phyloP scores from a whole-genome alignment of 2,888 invertebrate species.

The Phlogophora meticulosa region DNA sequence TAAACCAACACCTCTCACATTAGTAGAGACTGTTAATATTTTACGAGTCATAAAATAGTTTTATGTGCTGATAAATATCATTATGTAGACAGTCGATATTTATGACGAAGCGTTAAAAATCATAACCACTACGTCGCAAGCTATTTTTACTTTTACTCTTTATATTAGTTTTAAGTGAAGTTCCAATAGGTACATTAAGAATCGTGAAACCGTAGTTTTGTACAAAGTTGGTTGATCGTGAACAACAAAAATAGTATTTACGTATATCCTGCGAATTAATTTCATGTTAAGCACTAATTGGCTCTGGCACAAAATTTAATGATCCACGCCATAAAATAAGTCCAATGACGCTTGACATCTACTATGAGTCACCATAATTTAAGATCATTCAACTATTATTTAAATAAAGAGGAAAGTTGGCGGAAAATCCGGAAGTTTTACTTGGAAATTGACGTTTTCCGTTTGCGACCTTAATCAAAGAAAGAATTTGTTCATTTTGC shows the following conservation, averaged over 20 bases:
- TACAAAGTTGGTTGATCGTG: conserved; percentile 7
- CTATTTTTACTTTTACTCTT: conserved; percentile 3
- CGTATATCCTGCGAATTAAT: conserved; percentile 12
- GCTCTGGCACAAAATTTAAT: conserved; percentile 37
- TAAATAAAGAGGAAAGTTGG: conserved; percentile 41
- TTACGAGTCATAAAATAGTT: conserved; percentile 41
- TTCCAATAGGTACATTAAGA: background rate
- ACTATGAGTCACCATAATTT: conserved; percentile 8
- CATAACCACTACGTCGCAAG: background rate
- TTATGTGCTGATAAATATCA: conserved; percentile 42
- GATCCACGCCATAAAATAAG: conserved; percentile 19
- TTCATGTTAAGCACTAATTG: conserved; percentile 26
- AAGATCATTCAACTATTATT: conserved; percentile 52
- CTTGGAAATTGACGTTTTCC: conserved; percentile 37
- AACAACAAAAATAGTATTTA: conserved; percentile 33
- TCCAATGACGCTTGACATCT: conserved; percentile 17
- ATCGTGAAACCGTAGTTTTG: background rate
- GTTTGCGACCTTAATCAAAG: conserved; percentile 32
- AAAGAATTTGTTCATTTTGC: conserved; percentile 26
- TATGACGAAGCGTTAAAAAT: conserved; percentile 28
- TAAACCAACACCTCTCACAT: conserved; percentile 22
- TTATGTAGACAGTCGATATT: conserved; percentile 34
- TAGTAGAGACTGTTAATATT: conserved; percentile 25
- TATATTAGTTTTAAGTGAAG: background rate
- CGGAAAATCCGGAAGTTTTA: conserved; percentile 35